Conservation (phyloP, 2,797 vertebrate genomes). For the Poeciliopsis paucimaculata region DNA sequence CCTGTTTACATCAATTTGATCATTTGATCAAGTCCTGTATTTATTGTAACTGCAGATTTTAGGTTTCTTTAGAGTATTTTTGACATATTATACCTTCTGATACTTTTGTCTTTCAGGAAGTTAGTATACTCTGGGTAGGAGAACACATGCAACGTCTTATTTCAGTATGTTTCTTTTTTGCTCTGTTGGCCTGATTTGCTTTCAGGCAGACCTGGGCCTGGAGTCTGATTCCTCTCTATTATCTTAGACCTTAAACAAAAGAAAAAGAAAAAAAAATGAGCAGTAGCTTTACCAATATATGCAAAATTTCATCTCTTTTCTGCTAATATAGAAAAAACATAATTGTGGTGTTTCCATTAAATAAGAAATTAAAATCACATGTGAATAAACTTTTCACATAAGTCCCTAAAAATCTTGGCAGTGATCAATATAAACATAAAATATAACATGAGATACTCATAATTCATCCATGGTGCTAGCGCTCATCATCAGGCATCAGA, state of each 20-base stretch:
- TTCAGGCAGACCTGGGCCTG: slow-evolving; percentile 21
- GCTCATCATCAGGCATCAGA: too few relatives aligned
- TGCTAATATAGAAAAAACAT: too few relatives aligned
- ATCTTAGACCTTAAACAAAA: not conserved
- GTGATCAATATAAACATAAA: too few relatives aligned
- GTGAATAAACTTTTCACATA: too few relatives aligned
- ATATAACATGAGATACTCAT: too few relatives aligned
- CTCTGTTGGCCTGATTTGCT: slow-evolving; percentile 29
- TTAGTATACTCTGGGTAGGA: slow-evolving; percentile 52
- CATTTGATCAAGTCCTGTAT: not conserved
- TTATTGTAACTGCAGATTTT: not conserved
- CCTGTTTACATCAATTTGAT: not conserved
- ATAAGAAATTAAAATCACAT: too few relatives aligned
- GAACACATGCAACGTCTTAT: slow-evolving; percentile 47
- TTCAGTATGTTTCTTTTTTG: slow-evolving; percentile 67
- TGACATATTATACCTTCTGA: not conserved
- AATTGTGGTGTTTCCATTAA: too few relatives aligned
- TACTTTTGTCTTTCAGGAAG: slow-evolving; percentile 56
- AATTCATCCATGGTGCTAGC: too few relatives aligned
- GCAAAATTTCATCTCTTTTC: too few relatives aligned
- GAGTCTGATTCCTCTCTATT: slow-evolving; percentile 1
- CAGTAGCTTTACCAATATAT: too few relatives aligned
- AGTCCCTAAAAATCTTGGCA: too few relatives aligned
- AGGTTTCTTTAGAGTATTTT: not conserved
- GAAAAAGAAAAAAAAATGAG: too few relatives aligned